Evolutionary conservation across 1,140 invertebrate genomes (phyloP).

Genomic region (Drosophila insularis): DNA sequence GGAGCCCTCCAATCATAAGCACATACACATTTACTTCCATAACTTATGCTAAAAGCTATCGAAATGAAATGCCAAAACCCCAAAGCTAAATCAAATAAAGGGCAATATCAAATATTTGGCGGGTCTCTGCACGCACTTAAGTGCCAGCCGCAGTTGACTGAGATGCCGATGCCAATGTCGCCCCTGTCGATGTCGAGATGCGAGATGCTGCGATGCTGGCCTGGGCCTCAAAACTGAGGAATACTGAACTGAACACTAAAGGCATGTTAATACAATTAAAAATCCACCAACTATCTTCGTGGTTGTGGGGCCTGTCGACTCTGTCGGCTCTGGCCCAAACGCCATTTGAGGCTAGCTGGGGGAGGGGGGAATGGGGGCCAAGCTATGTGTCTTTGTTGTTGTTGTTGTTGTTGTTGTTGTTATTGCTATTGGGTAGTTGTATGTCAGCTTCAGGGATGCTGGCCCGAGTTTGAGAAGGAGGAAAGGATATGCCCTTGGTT

Average conservation of each 20-base stretch:
- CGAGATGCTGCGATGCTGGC: background rate
- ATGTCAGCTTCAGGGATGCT: conserved; percentile 35
- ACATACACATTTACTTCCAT: conserved; percentile 7
- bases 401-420: conserved; percentile 9
- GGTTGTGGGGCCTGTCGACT: background rate
- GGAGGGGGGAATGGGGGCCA: background rate
- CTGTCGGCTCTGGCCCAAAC: conserved; percentile 12
- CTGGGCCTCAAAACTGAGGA: conserved; percentile 4
- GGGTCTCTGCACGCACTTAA: conserved; percentile 59
- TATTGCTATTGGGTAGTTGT: conserved; percentile 23
- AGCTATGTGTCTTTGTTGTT: conserved; percentile 29
- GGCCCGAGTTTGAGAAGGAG: background rate
- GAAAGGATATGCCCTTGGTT: background rate
- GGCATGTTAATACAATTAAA: conserved; percentile 73
- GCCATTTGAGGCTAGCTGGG: conserved; percentile 18
- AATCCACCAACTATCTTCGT: conserved; percentile 56
- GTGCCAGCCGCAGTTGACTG: conserved; percentile 30
- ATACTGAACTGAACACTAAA: conserved; percentile 15
- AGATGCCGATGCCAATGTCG: background rate
- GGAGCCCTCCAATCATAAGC: background rate
- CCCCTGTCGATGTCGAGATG: background rate
- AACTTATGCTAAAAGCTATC: conserved; percentile 11
- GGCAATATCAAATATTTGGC: conserved; percentile 58
- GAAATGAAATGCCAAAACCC: conserved; percentile 31
- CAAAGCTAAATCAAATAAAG: conserved; percentile 50